Evolutionary conservation across 2,113 vertebrate genomes (phyloP).

Genomic region (Oryzias javanicus): DNA sequence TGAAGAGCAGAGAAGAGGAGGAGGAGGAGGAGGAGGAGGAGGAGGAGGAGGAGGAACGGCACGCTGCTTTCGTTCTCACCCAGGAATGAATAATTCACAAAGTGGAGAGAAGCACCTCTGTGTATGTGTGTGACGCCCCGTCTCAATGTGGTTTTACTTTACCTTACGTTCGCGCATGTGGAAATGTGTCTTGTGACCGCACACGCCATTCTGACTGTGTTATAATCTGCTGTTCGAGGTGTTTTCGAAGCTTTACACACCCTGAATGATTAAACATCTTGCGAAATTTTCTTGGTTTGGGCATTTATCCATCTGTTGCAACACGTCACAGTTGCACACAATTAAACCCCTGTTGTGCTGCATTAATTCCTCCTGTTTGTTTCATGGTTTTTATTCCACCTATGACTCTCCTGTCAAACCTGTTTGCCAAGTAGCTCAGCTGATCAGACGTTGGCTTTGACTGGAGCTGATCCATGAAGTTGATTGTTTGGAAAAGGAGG

Average conservation of each 20-base stretch:
- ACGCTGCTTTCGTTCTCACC: conserved; percentile 54
- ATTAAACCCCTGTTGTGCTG: conserved; percentile 1
- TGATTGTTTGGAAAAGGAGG: neutral
- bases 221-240: conserved; percentile 18
- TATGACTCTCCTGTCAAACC: conserved; percentile 14
- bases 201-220: conserved; percentile 15
- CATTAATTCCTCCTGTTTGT: conserved; percentile 7
- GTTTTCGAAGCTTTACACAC: conserved; percentile 23
- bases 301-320: conserved; percentile 28
- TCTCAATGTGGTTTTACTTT: conserved; percentile 42
- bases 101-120: conserved; percentile 50
- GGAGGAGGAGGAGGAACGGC: conserved; percentile 59
- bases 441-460: conserved; percentile 17
- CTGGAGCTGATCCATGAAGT: conserved; percentile 10
- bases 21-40: conserved; percentile 41
- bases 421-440: conserved; percentile 14
- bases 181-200: conserved; percentile 30
- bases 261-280: conserved; percentile 45
- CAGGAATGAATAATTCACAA: conserved; percentile 72
- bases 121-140: conserved; percentile 12
- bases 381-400: conserved; percentile 3
- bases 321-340: conserved; percentile 16
- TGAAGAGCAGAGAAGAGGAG: conserved; percentile 57
- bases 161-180: conserved; percentile 21
- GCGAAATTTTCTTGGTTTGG: conserved; percentile 21